Evolutionary conservation across 2,888 invertebrate genomes (phyloP).

Genomic region (Thumatha senex): DNA sequence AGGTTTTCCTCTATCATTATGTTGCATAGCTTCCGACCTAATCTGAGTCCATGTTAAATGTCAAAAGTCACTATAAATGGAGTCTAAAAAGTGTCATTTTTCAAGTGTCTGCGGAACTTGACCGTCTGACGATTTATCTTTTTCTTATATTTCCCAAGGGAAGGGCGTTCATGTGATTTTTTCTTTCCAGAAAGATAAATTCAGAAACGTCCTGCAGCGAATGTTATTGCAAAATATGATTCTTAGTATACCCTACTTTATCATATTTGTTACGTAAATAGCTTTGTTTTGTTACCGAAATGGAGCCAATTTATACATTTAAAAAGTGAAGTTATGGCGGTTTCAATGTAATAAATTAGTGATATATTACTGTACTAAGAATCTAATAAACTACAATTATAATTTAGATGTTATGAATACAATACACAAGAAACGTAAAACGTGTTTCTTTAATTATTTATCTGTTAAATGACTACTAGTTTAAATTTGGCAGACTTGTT

Average conservation of each 20-base stretch:
- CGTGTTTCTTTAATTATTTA: too few species aligned
- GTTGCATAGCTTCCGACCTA: constrained; percentile 23
- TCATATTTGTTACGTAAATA: background rate
- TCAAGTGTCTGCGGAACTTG: constrained; percentile 54
- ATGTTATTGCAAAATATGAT: constrained; percentile 23
- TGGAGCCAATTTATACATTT: too few species aligned
- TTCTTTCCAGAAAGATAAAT: constrained; percentile 33
- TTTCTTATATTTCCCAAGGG: constrained; percentile 60
- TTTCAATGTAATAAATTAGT: too few species aligned
- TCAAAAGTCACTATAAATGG: constrained; percentile 20
- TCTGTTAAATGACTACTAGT: too few species aligned
- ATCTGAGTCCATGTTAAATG: constrained; percentile 17
- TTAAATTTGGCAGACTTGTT: too few species aligned
- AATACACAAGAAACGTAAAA: too few species aligned
- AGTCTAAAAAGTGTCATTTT: constrained; percentile 44
- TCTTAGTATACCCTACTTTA: constrained; percentile 7
- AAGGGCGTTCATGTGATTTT: constrained; percentile 20
- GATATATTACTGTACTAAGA: too few species aligned
- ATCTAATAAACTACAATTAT: too few species aligned
- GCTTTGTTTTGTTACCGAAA: constrained; percentile 5
- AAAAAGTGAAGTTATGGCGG: too few species aligned
- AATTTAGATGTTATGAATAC: too few species aligned
- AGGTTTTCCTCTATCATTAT: too few species aligned
- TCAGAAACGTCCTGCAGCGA: constrained; percentile 17
- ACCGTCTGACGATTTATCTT: constrained; percentile 61